Percentiles rank a stretch among this genome's conserved stretches.
Evolutionary conservation across 2,797 vertebrate genomes (phyloP).

Genomic region (Moxostoma hubbsi): DNA sequence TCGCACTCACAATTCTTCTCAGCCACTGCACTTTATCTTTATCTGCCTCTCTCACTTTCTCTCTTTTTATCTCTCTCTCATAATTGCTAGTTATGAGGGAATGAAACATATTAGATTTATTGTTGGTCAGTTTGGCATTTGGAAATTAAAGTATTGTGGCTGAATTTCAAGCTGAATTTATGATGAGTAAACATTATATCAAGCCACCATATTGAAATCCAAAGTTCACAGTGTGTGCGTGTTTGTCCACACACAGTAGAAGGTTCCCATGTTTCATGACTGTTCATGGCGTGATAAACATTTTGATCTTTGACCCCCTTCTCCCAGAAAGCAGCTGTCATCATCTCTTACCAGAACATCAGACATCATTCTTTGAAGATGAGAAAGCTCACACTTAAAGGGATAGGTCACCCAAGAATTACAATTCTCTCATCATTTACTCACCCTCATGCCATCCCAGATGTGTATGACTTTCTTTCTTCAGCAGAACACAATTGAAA

Average conservation of each 20-base stretch:
- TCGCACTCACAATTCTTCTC: slow-evolving; percentile 49
- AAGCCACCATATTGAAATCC: too few relatives aligned
- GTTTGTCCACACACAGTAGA: slow-evolving; percentile 30
- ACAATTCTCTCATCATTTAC: too few relatives aligned
- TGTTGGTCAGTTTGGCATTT: too few relatives aligned
- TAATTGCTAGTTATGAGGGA: not conserved
- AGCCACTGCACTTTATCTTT: slow-evolving; percentile 51
- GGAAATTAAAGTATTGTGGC: too few relatives aligned
- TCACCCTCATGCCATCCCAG: too few relatives aligned
- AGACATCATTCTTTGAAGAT: slow-evolving; percentile 43
- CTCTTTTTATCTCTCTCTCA: not conserved
- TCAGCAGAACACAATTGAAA: too few relatives aligned
- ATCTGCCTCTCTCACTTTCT: not conserved
- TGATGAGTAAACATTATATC: too few relatives aligned
- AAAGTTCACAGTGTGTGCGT: not conserved
- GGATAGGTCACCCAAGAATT: too few relatives aligned
- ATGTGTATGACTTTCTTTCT: too few relatives aligned
- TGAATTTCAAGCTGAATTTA: too few relatives aligned
- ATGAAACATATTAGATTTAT: not conserved
- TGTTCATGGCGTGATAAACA: slow-evolving; percentile 32
- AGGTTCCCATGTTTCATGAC: slow-evolving; percentile 26
- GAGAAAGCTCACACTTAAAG: slow-evolving; percentile 30
- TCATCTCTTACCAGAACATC: slow-evolving; percentile 35
- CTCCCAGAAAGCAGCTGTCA: slow-evolving; percentile 39
- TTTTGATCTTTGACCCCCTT: slow-evolving; percentile 40